phyloP scores from a whole-genome alignment of 1,140 invertebrate genomes.

The Oedothorax gibbosus region DNA sequence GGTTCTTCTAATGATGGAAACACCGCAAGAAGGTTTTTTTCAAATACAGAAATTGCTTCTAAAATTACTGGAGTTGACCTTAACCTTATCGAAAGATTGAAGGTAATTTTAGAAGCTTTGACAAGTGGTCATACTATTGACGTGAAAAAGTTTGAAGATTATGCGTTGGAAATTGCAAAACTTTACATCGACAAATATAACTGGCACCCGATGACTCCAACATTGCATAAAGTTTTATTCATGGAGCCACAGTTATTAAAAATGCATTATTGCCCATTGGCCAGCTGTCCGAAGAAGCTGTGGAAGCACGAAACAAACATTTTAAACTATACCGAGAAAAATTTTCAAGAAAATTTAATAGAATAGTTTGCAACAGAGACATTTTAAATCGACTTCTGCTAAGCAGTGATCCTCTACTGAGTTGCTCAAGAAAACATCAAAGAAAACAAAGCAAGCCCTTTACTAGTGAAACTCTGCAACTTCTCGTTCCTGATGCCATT shows the following conservation, averaged over 20 bases:
- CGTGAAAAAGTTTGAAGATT: slow-evolving; percentile 25
- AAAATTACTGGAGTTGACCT: slow-evolving; percentile 20
- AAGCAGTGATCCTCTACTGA: slow-evolving; percentile 11
- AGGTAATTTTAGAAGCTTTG: slow-evolving; percentile 31
- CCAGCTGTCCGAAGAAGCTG: slow-evolving; percentile 21
- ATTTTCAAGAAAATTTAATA: slow-evolving; percentile 30
- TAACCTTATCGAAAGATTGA: not conserved
- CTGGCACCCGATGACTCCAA: slow-evolving; percentile 45
- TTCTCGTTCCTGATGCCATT: not conserved
- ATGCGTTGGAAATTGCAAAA: slow-evolving; percentile 7
- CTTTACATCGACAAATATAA: slow-evolving; percentile 30
- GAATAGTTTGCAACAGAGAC: slow-evolving; percentile 26
- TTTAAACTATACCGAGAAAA: not conserved
- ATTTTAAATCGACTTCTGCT: not conserved
- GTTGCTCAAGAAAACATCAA: not conserved
- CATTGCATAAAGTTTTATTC: slow-evolving; percentile 51
- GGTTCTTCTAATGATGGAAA: slow-evolving; percentile 39
- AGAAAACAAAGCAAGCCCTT: not conserved
- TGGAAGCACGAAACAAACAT: too few species aligned
- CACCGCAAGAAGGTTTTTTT: slow-evolving; percentile 38
- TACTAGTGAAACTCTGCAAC: not conserved
- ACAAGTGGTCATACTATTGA: slow-evolving; percentile 19
- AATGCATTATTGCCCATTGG: slow-evolving; percentile 13
- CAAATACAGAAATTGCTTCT: slow-evolving; percentile 29
- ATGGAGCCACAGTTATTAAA: slow-evolving; percentile 22